phyloP scores from a whole-genome alignment of 2,888 invertebrate genomes.

The Arrhopalites spinosus region DNA sequence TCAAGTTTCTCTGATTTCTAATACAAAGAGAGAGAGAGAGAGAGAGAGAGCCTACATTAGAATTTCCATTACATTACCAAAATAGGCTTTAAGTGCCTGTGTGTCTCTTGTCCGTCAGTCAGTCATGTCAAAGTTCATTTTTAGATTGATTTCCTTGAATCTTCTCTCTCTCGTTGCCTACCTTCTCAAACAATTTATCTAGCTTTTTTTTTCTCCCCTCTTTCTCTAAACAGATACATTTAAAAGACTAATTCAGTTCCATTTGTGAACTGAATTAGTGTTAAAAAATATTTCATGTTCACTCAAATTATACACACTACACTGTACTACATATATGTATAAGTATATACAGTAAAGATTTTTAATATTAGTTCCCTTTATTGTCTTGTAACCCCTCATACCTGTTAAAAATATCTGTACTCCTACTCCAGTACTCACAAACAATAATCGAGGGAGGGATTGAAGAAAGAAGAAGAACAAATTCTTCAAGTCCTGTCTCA shows the following conservation, averaged over 20 bases:
- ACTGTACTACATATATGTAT: too few relatives aligned
- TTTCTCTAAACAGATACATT: background rate
- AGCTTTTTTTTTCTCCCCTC: background rate
- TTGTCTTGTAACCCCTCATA: too few relatives aligned
- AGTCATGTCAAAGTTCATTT: conserved; percentile 29
- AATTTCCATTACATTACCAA: conserved; percentile 21
- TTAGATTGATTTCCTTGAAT: conserved; percentile 20
- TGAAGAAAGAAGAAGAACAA: background rate
- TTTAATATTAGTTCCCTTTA: too few relatives aligned
- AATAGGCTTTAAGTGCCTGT: conserved; percentile 21
- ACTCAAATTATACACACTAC: background rate
- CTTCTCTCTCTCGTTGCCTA: background rate
- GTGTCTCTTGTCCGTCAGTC: conserved; percentile 21
- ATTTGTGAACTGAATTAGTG: too few relatives aligned
- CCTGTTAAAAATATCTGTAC: too few relatives aligned
- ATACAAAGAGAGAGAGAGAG: background rate
- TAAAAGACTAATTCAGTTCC: too few relatives aligned
- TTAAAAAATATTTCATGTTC: background rate
- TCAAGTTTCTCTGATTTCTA: too few relatives aligned
- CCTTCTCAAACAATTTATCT: background rate
- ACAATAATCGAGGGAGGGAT: background rate
- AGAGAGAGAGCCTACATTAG: background rate
- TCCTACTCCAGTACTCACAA: too few relatives aligned
- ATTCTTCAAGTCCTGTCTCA: background rate
- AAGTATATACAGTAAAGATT: too few relatives aligned